A percentile compares a stretch with the other conserved stretches of the same genome.
Evolutionary conservation across 1,140 invertebrate genomes (phyloP).

Genomic region (Listronotus oregonensis): DNA sequence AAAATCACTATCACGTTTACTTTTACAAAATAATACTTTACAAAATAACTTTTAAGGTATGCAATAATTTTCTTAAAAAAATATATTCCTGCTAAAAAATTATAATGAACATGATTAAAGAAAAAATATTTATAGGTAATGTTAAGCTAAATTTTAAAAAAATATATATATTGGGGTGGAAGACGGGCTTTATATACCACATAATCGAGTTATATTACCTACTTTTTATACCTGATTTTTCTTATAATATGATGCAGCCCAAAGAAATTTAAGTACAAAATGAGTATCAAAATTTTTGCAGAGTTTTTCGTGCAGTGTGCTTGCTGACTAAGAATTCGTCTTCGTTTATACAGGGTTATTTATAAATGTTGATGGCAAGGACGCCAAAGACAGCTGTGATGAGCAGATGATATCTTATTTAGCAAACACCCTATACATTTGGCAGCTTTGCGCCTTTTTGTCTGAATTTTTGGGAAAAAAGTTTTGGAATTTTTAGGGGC

Average conservation of each 20-base stretch:
- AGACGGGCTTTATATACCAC: conserved; percentile 8
- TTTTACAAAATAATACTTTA: no score
- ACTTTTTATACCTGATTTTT: conserved; percentile 30
- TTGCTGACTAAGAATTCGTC: background rate
- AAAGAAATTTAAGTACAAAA: conserved; percentile 36
- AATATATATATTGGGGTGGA: conserved; percentile 5
- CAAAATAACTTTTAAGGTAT: no score
- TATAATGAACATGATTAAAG: no score
- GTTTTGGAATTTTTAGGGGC: conserved; percentile 24
- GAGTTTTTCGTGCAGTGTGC: conserved; percentile 11
- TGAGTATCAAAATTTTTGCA: conserved; percentile 20
- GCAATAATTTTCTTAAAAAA: no score
- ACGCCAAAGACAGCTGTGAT: conserved; percentile 15
- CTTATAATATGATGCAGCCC: conserved; percentile 8
- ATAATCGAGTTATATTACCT: conserved; percentile 7
- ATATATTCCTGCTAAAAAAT: no score
- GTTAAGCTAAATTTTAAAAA: conserved; percentile 7
- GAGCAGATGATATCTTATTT: conserved; percentile 19
- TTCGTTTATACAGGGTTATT: conserved; percentile 12
- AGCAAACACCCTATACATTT: conserved; percentile 17
- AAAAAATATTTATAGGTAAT: no score
- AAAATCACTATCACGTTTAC: no score
- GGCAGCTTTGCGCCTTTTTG: conserved; percentile 39
- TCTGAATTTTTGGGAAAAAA: conserved; percentile 29
- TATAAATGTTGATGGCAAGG: conserved; percentile 18